A percentile compares a stretch with the other conserved stretches of the same genome.
phyloP scores from a whole-genome alignment of 2,888 invertebrate genomes.

The Anagyrus pseudococci region DNA sequence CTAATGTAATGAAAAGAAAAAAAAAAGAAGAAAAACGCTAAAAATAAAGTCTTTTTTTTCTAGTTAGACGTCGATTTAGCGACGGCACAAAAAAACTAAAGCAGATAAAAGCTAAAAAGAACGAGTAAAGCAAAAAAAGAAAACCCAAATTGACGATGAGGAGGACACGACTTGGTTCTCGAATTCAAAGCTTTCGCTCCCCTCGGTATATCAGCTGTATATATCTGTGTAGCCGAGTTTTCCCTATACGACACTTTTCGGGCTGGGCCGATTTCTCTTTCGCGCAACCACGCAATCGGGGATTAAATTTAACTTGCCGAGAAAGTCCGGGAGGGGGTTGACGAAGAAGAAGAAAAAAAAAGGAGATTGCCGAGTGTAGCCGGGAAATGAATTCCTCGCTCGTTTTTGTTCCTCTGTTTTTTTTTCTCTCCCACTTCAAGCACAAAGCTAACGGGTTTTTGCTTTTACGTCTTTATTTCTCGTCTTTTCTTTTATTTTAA shows the following conservation, averaged over 20 bases:
- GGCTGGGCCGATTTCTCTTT: conserved; percentile 6
- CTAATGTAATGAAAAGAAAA: no score
- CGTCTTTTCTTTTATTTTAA: background rate
- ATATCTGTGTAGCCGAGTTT: no score
- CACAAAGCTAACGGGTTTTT: background rate
- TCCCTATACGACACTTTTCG: no score
- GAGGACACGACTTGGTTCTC: background rate
- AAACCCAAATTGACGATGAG: conserved; percentile 8
- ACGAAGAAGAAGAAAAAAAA: no score
- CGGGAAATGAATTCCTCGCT: no score
- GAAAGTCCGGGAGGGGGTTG: background rate
- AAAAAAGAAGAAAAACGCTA: conserved; percentile 23
- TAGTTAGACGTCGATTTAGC: conserved; percentile 36
- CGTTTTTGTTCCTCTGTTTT: background rate
- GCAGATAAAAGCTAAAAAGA: conserved; percentile 11
- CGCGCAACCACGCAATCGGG: background rate
- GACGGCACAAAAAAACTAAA: conserved; percentile 21
- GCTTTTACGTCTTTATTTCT: background rate
- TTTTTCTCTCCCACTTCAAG: no score
- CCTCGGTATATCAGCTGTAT: no score
- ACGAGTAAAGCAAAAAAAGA: conserved; percentile 1
- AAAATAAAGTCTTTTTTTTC: conserved; percentile 35
- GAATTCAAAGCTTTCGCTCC: background rate
- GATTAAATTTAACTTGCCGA: background rate
- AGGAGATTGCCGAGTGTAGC: no score